Evolutionary conservation across 2,113 vertebrate species (phyloP).

Genomic region (Eudyptes chrysolophus): DNA sequence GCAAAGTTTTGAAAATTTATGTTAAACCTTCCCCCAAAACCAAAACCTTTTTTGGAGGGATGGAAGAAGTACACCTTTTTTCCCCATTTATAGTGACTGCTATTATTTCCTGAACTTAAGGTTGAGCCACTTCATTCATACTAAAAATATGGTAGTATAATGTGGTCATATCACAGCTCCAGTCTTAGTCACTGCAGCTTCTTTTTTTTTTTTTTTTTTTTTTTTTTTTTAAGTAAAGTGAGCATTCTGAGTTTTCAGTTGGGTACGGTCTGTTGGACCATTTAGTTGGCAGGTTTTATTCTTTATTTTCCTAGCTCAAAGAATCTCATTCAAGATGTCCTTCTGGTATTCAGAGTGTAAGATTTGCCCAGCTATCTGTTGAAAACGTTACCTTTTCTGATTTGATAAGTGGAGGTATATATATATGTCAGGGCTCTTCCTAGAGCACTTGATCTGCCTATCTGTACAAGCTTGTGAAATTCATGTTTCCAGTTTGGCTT

Average conservation of each 20-base stretch:
- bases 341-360: background rate
- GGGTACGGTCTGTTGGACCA: background rate
- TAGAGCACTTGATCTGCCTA: background rate
- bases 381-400: background rate
- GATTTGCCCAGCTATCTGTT: background rate
- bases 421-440: background rate
- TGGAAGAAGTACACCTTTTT: background rate
- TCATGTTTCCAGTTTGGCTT: background rate
- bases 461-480: background rate
- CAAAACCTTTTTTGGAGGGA: fast-evolving
- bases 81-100: background rate
- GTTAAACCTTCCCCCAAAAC: background rate
- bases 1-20: background rate
- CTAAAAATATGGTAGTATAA: background rate
- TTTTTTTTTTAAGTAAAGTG: background rate
- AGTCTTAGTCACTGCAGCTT: background rate
- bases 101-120: background rate
- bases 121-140: background rate
- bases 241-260: background rate
- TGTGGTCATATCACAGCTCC: fast-evolving
- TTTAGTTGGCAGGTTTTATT: background rate
- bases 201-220: too few species aligned
- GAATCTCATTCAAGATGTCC: background rate
- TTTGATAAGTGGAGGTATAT: background rate
- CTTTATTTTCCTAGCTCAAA: background rate